A percentile compares a stretch with the other conserved stretches of the same genome.
Evolutionary conservation across 2,888 invertebrate genomes (phyloP).

Genomic region (Epinotia bilunana): DNA sequence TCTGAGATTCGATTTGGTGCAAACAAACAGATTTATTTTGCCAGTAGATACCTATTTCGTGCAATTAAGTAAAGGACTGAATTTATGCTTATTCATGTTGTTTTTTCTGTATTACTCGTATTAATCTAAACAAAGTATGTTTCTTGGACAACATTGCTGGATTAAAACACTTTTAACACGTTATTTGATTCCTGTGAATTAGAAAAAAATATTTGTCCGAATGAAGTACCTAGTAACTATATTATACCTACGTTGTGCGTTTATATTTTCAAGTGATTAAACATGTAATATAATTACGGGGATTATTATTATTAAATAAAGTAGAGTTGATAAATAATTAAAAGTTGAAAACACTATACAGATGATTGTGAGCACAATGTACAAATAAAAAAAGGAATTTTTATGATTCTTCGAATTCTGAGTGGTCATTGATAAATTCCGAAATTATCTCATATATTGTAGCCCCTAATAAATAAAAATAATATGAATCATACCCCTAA

Average conservation of each 20-base stretch:
- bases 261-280: too few relatives aligned
- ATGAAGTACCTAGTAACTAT: too few relatives aligned
- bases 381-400: too few relatives aligned
- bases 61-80: constrained; percentile 6
- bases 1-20: constrained; percentile 14
- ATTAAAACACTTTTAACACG: too few relatives aligned
- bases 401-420: neutral
- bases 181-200: too few relatives aligned
- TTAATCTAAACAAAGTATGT: neutral
- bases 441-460: neutral
- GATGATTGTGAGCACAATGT: too few relatives aligned
- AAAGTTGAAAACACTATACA: too few relatives aligned
- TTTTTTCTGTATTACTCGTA: neutral
- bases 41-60: neutral
- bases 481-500: constrained; percentile 12
- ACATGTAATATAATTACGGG: too few relatives aligned
- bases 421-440: neutral
- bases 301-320: too few relatives aligned
- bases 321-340: too few relatives aligned
- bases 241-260: too few relatives aligned
- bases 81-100: neutral
- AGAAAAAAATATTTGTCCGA: too few relatives aligned
- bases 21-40: constrained; percentile 4
- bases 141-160: neutral
- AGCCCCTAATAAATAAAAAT: neutral